These are phyloP conservation scores for Gymnoscopelus microlampas DNA, from an alignment of 2,797 vertebrate species.

Conservation along the genomic window DNA sequence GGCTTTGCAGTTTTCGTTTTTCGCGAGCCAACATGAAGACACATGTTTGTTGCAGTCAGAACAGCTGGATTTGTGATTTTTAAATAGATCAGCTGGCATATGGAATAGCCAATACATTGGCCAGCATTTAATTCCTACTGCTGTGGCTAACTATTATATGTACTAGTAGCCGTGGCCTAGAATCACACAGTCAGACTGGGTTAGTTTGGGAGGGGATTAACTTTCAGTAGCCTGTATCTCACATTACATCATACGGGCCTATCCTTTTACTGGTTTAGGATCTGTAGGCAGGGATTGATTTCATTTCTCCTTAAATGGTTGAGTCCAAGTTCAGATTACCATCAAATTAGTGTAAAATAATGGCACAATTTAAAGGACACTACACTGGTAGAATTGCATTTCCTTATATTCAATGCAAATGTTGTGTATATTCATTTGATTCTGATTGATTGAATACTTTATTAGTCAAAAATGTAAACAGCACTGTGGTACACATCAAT, in stretches of 20 bases:
- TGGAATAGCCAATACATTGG: too few species aligned
- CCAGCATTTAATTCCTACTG: conserved; percentile 27
- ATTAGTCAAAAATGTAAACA: too few species aligned
- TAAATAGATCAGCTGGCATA: background rate
- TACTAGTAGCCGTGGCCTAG: background rate
- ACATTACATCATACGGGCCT: conserved; percentile 49
- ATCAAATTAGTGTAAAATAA: background rate
- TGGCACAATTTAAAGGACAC: conserved; percentile 28
- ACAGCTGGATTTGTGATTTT: background rate
- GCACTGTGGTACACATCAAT: too few species aligned
- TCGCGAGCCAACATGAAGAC: background rate
- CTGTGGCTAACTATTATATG: conserved; percentile 40
- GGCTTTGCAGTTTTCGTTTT: background rate
- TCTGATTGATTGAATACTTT: too few species aligned
- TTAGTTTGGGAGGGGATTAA: background rate
- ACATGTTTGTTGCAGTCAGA: background rate
- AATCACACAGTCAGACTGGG: background rate
- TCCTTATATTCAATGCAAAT: too few species aligned
- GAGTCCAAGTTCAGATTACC: conserved; percentile 10
- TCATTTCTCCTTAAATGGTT: conserved; percentile 13
- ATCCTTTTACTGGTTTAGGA: conserved; percentile 40
- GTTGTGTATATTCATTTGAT: too few species aligned
- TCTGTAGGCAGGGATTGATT: conserved; percentile 30
- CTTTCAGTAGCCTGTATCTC: conserved; percentile 31
- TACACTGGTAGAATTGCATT: too few species aligned